Evolutionary conservation across 2,797 vertebrate species (phyloP).

Genomic region (Onychomys torridus): DNA sequence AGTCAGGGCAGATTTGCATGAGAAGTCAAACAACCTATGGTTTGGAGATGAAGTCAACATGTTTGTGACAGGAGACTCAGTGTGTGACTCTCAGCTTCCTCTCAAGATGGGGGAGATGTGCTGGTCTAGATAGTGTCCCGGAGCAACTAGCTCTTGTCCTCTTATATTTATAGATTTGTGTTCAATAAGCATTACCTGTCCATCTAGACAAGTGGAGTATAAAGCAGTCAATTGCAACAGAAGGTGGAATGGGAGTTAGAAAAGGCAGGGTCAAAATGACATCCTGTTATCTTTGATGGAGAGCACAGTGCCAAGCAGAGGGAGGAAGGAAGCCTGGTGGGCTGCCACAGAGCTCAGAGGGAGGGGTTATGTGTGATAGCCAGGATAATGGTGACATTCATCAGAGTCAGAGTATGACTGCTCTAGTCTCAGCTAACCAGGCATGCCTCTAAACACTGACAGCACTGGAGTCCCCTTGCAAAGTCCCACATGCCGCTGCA

Average conservation of each 20-base stretch:
- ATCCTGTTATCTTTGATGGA: too few species aligned
- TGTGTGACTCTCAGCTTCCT: neutral
- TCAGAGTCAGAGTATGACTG: neutral
- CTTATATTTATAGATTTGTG: neutral
- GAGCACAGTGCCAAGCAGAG: too few species aligned
- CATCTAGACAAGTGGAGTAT: neutral
- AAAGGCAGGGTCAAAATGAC: neutral
- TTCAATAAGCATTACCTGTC: neutral
- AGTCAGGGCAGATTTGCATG: neutral
- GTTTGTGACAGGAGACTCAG: neutral
- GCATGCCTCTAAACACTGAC: neutral
- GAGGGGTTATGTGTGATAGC: too few species aligned
- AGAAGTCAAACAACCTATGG: neutral
- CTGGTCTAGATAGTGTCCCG: too few species aligned
- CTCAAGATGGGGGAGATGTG: neutral
- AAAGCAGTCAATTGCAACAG: too few species aligned
- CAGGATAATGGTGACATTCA: neutral
- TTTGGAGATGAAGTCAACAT: neutral
- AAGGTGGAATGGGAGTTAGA: neutral
- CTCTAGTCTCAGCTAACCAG: too few species aligned
- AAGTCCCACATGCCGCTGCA: neutral
- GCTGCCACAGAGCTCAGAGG: neutral
- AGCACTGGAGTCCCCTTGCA: neutral
- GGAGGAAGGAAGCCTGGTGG: neutral
- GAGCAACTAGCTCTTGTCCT: too few species aligned